Evolutionary conservation across 1,140 invertebrate species (phyloP), one percentile per base, ranked within the genome.

Genomic region (Listronotus oregonensis): DNA sequence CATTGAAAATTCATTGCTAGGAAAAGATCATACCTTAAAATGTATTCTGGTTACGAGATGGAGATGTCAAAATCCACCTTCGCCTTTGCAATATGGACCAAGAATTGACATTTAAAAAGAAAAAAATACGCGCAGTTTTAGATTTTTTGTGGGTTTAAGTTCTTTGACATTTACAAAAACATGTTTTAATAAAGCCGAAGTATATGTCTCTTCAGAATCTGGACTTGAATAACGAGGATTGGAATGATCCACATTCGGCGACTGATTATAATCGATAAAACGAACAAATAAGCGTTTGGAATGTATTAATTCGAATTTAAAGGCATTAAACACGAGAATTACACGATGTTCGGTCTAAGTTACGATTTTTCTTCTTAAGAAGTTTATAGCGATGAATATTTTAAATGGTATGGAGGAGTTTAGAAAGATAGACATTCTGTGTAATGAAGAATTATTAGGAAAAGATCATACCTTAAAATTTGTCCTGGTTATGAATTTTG

Each of bases 381-480:
- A 99, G 80, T 98, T 97, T 81, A 90, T 99, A 71, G 95, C 97
- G 49, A 92, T 96, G 75, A 97, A 81, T 82, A 87, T 98, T 60
- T 86, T 96, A 67, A 94, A 93, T 76, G 85, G 84, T 46, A 90
- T 93, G 76, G 92, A 96, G 59, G 94, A 94, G 80, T 98, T 97
- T 85, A 90, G 92, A 85, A 95, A 99, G 84, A 93, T 98, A 80
- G 97, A 99, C 82, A 96, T 99, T 76, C 84, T 98, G 77, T 99
- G 96, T 82, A 98, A 99, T 84, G 92, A 98, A 78, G 96, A 99
- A 85, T 83, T 78, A 99, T 96, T n/a, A n/a, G n/a, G n/a, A n/a
- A n/a, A n/a, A n/a, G n/a, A n/a, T n/a, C n/a, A n/a, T n/a, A n/a
- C n/a, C 32, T 83, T 99, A 52, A 98, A 99, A 81, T 99, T 99